Percentiles rank a stretch among this genome's conserved stretches.
Conservation (phyloP, 2,113 vertebrate genomes). For the Sebastes fasciatus region DNA sequence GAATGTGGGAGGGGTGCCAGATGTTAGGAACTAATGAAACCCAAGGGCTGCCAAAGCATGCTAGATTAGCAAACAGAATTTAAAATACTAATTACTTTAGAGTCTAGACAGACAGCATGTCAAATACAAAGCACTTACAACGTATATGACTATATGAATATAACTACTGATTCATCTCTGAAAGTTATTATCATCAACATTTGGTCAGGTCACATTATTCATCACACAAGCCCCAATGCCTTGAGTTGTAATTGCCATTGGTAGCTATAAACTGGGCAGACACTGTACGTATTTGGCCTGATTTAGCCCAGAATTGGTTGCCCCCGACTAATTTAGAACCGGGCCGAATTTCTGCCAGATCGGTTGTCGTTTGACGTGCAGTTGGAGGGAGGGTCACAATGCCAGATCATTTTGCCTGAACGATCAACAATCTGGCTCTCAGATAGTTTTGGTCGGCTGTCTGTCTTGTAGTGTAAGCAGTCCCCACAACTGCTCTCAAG, state of each 20-base stretch:
- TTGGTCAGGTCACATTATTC: not conserved
- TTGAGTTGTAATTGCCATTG: not conserved
- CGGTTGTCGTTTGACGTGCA: not conserved
- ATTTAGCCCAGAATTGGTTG: not conserved
- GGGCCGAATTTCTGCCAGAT: not conserved
- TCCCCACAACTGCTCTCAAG: not conserved
- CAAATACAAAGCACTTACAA: constrained; percentile 51
- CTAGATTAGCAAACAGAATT: constrained; percentile 65
- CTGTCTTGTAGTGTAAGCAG: not conserved
- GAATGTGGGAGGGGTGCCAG: constrained; percentile 68
- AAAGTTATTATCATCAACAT: not conserved
- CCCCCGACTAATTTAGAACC: not conserved
- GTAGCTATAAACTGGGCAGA: not conserved
- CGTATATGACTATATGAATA: not conserved
- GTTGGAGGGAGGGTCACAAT: not conserved
- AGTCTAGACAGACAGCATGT: constrained; percentile 53
- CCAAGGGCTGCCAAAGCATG: constrained; percentile 64
- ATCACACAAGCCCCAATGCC: not conserved
- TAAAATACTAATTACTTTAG: constrained; percentile 68
- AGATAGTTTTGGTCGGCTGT: no score
- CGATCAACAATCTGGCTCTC: no score
- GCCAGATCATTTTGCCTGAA: not conserved
- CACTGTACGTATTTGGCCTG: not conserved
- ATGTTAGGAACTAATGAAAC: constrained; percentile 78
- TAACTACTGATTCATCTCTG: not conserved